Conservation (phyloP, 2,888 invertebrate species). For the Pelosia muscerda region DNA sequence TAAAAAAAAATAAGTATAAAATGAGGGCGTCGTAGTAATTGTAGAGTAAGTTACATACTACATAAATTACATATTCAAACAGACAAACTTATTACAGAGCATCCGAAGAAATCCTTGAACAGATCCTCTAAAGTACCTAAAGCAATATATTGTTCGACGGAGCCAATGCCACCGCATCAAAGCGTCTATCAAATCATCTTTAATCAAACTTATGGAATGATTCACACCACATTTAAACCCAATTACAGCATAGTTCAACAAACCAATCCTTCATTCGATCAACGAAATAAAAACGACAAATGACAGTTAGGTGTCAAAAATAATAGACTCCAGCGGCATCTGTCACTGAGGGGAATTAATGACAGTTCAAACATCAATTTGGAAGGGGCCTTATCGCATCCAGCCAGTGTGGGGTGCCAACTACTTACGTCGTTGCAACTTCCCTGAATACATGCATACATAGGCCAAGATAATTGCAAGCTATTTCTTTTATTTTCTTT, state of each 20-base stretch:
- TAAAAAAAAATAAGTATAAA: no score
- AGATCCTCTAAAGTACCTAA: background rate
- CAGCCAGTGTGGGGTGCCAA: slow-evolving; percentile 71
- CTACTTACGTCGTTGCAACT: slow-evolving; percentile 56
- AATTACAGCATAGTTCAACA: slow-evolving; percentile 53
- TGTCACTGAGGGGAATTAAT: slow-evolving; percentile 81
- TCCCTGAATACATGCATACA: slow-evolving; percentile 57
- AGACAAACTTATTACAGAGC: background rate
- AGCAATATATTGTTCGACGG: background rate
- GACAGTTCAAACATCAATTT: slow-evolving; percentile 85
- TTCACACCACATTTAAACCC: slow-evolving; percentile 29
- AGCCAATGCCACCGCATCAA: slow-evolving; percentile 1
- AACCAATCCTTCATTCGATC: slow-evolving; percentile 65
- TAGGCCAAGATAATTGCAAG: slow-evolving; percentile 63
- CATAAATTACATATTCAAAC: background rate
- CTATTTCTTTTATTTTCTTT: slow-evolving; percentile 47
- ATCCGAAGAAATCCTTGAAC: background rate
- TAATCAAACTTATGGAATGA: slow-evolving; percentile 20
- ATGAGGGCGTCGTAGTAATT: no score
- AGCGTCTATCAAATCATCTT: slow-evolving; percentile 35
- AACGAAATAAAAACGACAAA: slow-evolving; percentile 74
- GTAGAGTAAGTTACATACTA: background rate
- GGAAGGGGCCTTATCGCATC: slow-evolving; percentile 75
- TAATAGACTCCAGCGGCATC: slow-evolving; percentile 83
- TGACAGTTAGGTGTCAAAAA: slow-evolving; percentile 83